phyloP scores from a whole-genome alignment of 2,113 vertebrate genomes.

The Alosa alosa region DNA sequence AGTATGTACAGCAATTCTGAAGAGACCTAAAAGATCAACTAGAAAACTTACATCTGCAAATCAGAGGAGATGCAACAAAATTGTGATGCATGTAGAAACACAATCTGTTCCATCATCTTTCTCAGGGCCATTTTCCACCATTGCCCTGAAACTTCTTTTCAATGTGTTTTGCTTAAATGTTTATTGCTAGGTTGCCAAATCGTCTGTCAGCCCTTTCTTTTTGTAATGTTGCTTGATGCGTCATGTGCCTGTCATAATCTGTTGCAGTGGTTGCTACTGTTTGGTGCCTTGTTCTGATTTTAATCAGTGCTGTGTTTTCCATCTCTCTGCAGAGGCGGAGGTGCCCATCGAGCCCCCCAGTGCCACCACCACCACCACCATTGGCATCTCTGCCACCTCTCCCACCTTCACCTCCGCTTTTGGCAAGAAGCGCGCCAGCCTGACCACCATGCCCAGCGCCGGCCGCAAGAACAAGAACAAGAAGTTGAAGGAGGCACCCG shows the following conservation, averaged over 20 bases:
- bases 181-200: no score
- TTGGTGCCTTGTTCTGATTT: neutral
- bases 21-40: no score
- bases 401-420: constrained; percentile 92
- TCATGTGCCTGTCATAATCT: neutral
- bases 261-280: neutral
- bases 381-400: constrained; percentile 96
- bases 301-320: neutral
- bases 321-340: constrained; percentile 79
- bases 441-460: constrained; percentile 90
- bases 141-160: no score
- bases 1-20: no score
- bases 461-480: constrained; percentile 99
- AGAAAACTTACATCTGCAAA: no score
- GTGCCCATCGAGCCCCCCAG: constrained; percentile 97
- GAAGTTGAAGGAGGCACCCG: constrained; percentile 91
- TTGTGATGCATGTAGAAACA: no score
- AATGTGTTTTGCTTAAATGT: no score
- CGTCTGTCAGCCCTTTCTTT: no score
- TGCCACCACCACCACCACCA: constrained; percentile 97
- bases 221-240: neutral
- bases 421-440: constrained; percentile 92
- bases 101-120: no score
- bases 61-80: no score
- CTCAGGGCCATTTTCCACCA: no score